phyloP scores from a whole-genome alignment of 1,140 invertebrate genomes.

The Drosophila dunni region DNA sequence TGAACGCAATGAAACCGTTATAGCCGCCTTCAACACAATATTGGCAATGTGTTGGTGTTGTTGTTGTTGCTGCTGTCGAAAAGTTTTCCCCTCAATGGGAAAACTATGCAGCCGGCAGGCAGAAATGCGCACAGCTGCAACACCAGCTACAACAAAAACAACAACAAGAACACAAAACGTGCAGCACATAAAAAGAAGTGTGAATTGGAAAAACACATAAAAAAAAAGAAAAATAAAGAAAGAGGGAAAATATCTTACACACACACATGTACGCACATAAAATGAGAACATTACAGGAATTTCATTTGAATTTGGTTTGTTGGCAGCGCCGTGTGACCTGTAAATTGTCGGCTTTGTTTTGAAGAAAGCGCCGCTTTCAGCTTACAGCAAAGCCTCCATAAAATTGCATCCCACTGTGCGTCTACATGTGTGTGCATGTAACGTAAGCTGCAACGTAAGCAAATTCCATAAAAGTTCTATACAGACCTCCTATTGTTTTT shows the following conservation, averaged over 20 bases:
- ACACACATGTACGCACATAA: conserved; percentile 22
- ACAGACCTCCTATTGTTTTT: conserved; percentile 31
- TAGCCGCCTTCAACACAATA: conserved; percentile 57
- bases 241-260: conserved; percentile 4
- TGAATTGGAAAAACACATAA: conserved; percentile 55
- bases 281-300: conserved; percentile 47
- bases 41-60: conserved; percentile 54
- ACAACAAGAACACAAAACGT: conserved; percentile 30
- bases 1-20: conserved; percentile 52
- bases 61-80: conserved; percentile 35
- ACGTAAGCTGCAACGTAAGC: conserved; percentile 26
- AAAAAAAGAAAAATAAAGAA: conserved; percentile 27
- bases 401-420: background rate
- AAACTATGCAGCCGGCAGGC: conserved; percentile 47
- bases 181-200: conserved; percentile 60
- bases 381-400: conserved; percentile 11
- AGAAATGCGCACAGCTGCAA: conserved; percentile 54
- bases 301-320: conserved; percentile 48
- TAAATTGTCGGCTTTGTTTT: conserved; percentile 31
- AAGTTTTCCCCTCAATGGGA: conserved; percentile 41
- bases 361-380: conserved; percentile 24
- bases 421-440: conserved; percentile 7
- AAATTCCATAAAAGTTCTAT: conserved; percentile 37
- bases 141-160: conserved; percentile 26
- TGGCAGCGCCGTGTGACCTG: conserved; percentile 34